Percentiles rank a stretch among this genome's conserved stretches.
Evolutionary conservation across 2,797 vertebrate genomes (phyloP).

Genomic region (Rhynchotus rufescens): DNA sequence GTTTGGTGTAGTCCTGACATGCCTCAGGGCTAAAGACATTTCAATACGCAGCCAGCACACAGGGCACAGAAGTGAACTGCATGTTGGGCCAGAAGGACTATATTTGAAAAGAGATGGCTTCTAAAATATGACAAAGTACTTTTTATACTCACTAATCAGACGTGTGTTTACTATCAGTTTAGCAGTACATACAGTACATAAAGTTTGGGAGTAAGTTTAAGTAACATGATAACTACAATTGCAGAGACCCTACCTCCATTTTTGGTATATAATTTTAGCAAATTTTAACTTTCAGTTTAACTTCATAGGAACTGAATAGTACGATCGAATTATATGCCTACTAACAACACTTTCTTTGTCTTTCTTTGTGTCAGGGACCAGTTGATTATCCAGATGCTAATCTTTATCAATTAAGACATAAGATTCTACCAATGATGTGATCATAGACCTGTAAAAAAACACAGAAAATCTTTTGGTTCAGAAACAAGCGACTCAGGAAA

Average conservation of each 20-base stretch:
- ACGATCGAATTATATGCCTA: neutral
- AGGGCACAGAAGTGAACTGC: neutral
- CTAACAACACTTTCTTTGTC: neutral
- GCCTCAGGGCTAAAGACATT: neutral
- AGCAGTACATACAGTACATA: too few species aligned
- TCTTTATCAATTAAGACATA: neutral
- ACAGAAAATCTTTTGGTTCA: neutral
- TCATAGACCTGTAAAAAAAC: neutral
- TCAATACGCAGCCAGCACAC: neutral
- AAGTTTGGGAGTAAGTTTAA: neutral
- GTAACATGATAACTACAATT: neutral
- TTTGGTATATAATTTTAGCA: neutral
- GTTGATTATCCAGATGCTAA: neutral
- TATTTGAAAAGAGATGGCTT: neutral
- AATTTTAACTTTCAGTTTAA: conserved; percentile 10
- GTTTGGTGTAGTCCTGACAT: neutral
- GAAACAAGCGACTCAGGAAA: neutral
- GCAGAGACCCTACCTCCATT: neutral
- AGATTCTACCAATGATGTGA: neutral
- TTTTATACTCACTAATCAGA: neutral
- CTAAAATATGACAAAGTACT: neutral
- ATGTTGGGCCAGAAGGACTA: neutral
- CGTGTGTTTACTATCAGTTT: neutral
- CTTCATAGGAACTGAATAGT: neutral
- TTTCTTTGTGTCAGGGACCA: neutral